Base-by-base conservation (phyloP, 2,888 invertebrate genomes). In the Calameuta idolon region DNA sequence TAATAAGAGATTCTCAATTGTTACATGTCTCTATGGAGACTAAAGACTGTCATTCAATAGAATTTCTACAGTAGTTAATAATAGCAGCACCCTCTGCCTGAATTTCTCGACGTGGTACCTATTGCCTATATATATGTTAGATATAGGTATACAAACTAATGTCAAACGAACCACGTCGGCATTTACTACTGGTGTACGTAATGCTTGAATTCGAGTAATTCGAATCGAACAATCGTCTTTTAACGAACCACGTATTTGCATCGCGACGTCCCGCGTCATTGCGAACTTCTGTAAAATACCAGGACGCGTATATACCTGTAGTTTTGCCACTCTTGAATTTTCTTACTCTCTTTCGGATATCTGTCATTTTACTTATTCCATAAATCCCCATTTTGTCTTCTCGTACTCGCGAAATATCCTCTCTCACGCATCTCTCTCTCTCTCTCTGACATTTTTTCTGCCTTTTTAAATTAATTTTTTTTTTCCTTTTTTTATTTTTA, bases 161-260 rank as follows among this genome's bases (percentile, higher is more conserved):
- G 55, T 9, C 23, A 23, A 55, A 55, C 55, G 55, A 55, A 55
- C 55, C 55, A 55, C 55, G 55, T 55, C 55, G 55, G 23, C 55
- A 23, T 23, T 55, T 55, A 55, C 23, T 55, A 5, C 55, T 9
- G 55, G 55, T 55, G 23, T 55, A 55, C 55, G 55, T 55, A 55
- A 55, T 55, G 55, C 55, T 55, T 55, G 55, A 55, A 55, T 55
- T 55, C 55, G 55, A 55, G 23, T 55, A 55, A 71, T 34, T 31
- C 71, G 33, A 31, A 71, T 71, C 71, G 71, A 71, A 71, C 71
- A 71, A 71, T 71, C 71, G 71, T 33, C 33, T 71, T 71, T 71
- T 71, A 71, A 71, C 71, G 71, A 71, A 71, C 33, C 71, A 71
- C 71, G 31, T 55, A 55, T 55, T 55, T 55, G 55, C 55, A 55